A percentile compares a stretch with the other conserved stretches of the same genome.
These are phyloP conservation scores for Sorex maritimensis DNA, from an alignment of 2,797 vertebrate genomes.

Conservation along the genomic window DNA sequence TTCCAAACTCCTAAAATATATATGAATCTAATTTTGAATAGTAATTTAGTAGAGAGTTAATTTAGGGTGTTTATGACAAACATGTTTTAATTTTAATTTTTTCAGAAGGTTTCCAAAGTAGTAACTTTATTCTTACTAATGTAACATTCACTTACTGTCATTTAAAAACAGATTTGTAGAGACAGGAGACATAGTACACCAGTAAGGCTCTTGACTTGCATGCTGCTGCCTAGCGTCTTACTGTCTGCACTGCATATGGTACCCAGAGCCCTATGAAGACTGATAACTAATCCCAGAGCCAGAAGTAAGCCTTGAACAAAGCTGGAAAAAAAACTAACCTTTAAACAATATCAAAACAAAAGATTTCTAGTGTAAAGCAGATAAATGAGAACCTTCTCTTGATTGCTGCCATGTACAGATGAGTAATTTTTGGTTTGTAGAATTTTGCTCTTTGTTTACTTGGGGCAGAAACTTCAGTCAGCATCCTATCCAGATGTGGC, in stretches of 20 bases:
- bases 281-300: no score
- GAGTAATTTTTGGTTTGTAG: slow-evolving; percentile 7
- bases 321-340: no score
- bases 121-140: not conserved
- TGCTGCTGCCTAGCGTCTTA: no score
- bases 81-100: slow-evolving; percentile 2
- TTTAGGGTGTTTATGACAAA: not conserved
- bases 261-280: no score
- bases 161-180: no score
- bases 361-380: not conserved
- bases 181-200: no score
- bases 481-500: not conserved
- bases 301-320: no score
- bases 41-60: not conserved
- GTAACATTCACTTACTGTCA: not conserved
- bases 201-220: no score
- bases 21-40: not conserved
- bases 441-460: not conserved
- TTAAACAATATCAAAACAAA: no score
- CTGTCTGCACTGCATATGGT: no score
- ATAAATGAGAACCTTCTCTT: not conserved
- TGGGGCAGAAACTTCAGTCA: slow-evolving; percentile 41
- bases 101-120: not conserved
- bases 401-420: not conserved
- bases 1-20: slow-evolving; percentile 45